Evolutionary conservation across 2,113 vertebrate genomes (phyloP).

Genomic region (Siphamia tubifer): DNA sequence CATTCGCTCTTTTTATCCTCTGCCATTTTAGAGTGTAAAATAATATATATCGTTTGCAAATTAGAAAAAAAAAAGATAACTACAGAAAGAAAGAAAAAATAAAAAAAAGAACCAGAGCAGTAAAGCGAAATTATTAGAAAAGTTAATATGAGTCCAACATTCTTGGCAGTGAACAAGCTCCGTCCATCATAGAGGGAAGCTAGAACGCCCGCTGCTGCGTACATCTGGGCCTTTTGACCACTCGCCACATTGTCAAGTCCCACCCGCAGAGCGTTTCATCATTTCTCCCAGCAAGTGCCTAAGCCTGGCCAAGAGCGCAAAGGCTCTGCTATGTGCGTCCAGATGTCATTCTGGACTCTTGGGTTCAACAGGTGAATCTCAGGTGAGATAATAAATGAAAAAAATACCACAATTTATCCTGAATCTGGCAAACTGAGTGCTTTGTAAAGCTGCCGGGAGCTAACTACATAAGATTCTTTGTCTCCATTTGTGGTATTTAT

Average conservation of each 20-base stretch:
- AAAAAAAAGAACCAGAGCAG: not conserved
- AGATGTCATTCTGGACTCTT: conserved; percentile 65
- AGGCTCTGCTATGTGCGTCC: conserved; percentile 60
- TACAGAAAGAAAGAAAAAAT: not conserved
- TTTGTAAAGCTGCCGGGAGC: conserved; percentile 23
- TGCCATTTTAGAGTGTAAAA: too few relatives aligned
- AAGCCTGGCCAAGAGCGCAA: conserved; percentile 38
- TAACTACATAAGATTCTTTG: conserved; percentile 2
- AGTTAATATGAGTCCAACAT: conserved; percentile 49
- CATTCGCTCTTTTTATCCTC: not conserved
- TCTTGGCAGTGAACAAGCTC: conserved; percentile 60
- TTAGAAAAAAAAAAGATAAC: not conserved
- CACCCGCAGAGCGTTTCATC: conserved; percentile 72
- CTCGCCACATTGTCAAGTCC: conserved; percentile 68
- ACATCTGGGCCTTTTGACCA: conserved; percentile 75
- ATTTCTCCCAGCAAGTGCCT: conserved; percentile 67
- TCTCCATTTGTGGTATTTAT: conserved; percentile 40
- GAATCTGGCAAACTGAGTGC: not conserved
- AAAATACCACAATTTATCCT: not conserved
- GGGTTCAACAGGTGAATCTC: conserved; percentile 70
- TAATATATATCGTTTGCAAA: not conserved
- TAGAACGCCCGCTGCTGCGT: conserved; percentile 55
- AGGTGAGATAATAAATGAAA: conserved; percentile 7
- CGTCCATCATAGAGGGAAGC: conserved; percentile 60
- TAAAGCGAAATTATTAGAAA: conserved; percentile 33